These are phyloP conservation scores for Eucera pruinosa DNA, from an alignment of 2,888 invertebrate species.

Conservation along the genomic window DNA sequence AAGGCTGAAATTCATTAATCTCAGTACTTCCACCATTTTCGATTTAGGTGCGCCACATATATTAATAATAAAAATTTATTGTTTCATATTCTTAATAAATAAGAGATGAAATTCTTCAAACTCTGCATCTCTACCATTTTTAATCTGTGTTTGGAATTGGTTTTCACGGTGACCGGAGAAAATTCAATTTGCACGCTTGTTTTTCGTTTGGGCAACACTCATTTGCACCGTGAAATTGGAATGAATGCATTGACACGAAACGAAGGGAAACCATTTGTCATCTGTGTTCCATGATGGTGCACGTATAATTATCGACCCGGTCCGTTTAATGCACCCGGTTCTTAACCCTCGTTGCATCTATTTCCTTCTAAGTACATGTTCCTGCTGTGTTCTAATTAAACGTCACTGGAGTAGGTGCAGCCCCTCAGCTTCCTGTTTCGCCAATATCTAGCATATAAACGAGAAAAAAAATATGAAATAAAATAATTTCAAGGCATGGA, in stretches of 20 bases:
- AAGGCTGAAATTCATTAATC: too few species aligned
- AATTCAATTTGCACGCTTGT: slow-evolving; percentile 38
- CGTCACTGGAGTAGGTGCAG: neutral
- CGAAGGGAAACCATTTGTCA: slow-evolving; percentile 33
- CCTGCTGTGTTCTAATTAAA: neutral
- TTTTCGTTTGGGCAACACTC: neutral
- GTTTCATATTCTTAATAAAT: too few species aligned
- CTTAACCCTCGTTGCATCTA: slow-evolving; percentile 19
- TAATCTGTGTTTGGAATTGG: too few species aligned
- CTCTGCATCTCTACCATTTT: too few species aligned
- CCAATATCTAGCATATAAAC: neutral
- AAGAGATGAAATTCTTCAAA: too few species aligned
- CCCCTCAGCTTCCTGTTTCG: neutral
- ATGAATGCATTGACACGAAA: slow-evolving; percentile 7
- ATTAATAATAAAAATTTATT: too few species aligned
- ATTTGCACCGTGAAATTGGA: slow-evolving; percentile 34
- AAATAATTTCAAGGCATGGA: too few species aligned
- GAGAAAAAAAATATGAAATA: neutral
- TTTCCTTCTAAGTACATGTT: neutral
- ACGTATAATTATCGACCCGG: slow-evolving; percentile 9
- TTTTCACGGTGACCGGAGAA: slow-evolving; percentile 1
- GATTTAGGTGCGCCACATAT: too few species aligned
- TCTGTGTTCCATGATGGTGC: neutral
- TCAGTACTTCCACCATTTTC: too few species aligned
- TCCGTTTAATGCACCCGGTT: slow-evolving; percentile 6